Conservation (phyloP, 2,888 invertebrate species). For the Eristalis tenax region DNA sequence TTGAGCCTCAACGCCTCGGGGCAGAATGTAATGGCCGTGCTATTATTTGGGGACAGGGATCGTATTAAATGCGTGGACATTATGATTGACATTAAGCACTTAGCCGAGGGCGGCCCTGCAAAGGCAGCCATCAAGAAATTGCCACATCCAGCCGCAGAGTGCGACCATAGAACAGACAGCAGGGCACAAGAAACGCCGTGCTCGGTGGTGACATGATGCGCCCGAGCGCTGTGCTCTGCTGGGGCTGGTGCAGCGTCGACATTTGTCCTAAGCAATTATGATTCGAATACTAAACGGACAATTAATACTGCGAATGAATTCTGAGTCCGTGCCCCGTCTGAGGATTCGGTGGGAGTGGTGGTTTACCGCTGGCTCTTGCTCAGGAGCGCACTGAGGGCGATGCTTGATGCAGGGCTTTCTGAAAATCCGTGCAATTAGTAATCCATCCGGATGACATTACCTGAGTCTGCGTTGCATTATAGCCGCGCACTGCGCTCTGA, state of each 20-base stretch:
- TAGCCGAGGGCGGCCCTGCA: slow-evolving; percentile 56
- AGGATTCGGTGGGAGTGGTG: neutral
- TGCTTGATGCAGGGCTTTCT: too few species aligned
- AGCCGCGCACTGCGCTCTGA: too few species aligned
- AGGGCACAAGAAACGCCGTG: neutral
- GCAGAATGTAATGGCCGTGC: slow-evolving; percentile 53
- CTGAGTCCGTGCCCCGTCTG: neutral
- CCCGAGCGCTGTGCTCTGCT: neutral
- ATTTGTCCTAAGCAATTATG: slow-evolving; percentile 64
- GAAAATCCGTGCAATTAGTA: too few species aligned
- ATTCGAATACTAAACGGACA: slow-evolving; percentile 58
- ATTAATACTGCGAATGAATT: slow-evolving; percentile 54
- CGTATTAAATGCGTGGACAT: slow-evolving; percentile 71
- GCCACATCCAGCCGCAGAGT: neutral
- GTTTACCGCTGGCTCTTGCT: neutral
- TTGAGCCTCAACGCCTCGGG: slow-evolving; percentile 63
- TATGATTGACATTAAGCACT: slow-evolving; percentile 72
- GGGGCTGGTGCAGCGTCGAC: slow-evolving; percentile 21
- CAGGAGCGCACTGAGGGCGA: slow-evolving; percentile 43
- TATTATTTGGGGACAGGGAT: slow-evolving; percentile 67
- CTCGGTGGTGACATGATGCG: slow-evolving; percentile 39
- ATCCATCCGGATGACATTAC: too few species aligned
- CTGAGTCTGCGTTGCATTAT: too few species aligned
- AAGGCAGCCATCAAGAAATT: neutral
- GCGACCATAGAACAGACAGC: neutral